Evolutionary conservation across 1,140 invertebrate species (phyloP), one percentile per base, ranked within the genome.

Genomic region (Nephotettix cincticeps): DNA sequence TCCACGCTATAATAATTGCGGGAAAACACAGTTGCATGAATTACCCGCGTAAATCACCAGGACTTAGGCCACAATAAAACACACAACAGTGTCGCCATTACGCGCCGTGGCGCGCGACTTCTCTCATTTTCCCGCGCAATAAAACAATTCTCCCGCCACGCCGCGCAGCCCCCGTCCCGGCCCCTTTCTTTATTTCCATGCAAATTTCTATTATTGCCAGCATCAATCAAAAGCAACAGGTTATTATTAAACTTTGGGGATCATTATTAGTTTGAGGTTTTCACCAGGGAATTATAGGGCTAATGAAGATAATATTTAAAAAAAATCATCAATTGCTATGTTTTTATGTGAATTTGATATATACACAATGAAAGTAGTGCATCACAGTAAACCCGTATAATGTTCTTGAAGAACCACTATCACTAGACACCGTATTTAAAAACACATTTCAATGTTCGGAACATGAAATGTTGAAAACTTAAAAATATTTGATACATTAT

Each of bases 151-250:
- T 13, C 56, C 14, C 56, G 21, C 56, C 56, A 21, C 4, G 25
- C 56, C 21, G 47, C 47, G 4, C 47, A 6, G 47, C n/a, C 6
- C 47, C n/a, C 19, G 6, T n/a, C 4, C n/a, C 47, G 17, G 4
- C 47, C 17, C 47, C 17, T 23, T 51, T 27, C 56, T 61, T 61
- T 61, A 61, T 61, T 61, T 61, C 56, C 56, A 61, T 61, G 56
- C 56, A 61, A 61, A 61, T 61, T 61, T 61, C 56, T 28, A 29
- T 61, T 61, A 61, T 61, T 61, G 56, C 56, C 56, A 9, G n/a
- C 56, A 61, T 61, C 56, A 61, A 61, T 61, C 56, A 61, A 9
- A 61, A 61, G 25, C 56, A 61, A 61, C 56, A 61, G 23, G 56
- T 61, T 61, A 2, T 61, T 28, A 61, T 61, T 61, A 29, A 25